Evolutionary conservation across 1,140 invertebrate genomes (phyloP).

Genomic region (Drosophila rufa): DNA sequence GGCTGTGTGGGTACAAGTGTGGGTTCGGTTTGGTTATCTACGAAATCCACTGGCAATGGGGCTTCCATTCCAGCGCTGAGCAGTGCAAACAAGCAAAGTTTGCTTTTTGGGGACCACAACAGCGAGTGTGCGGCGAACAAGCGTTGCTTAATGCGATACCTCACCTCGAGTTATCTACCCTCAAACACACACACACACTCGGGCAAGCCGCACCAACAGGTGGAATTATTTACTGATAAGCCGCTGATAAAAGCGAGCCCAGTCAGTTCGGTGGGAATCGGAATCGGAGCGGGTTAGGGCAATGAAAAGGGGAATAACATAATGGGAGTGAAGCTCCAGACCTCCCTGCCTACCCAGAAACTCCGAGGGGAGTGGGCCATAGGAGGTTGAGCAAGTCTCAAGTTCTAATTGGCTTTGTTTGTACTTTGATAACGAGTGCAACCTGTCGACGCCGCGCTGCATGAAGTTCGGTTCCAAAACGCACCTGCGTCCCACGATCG

Average conservation of each 20-base stretch:
- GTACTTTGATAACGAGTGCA: conserved; percentile 62
- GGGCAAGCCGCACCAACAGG: conserved; percentile 61
- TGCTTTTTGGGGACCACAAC: conserved; percentile 43
- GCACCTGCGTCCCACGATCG: conserved; percentile 37
- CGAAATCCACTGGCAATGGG: conserved; percentile 71
- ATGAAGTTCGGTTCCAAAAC: conserved; percentile 37
- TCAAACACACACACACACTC: conserved; percentile 22
- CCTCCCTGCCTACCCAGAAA: neutral
- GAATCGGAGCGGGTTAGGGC: conserved; percentile 25
- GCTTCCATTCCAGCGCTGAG: conserved; percentile 62
- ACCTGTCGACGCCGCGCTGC: neutral
- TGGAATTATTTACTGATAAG: conserved; percentile 83
- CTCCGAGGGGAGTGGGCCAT: no score
- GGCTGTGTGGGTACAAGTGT: conserved; percentile 31
- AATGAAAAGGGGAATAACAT: conserved; percentile 21
- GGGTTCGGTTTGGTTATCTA: conserved; percentile 61
- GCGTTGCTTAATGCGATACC: conserved; percentile 69
- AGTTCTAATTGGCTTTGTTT: conserved; percentile 71
- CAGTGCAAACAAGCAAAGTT: conserved; percentile 69
- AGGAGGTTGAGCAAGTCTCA: conserved; percentile 59
- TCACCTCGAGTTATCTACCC: conserved; percentile 64
- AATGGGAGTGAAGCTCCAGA: conserved; percentile 33
- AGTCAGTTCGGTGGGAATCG: conserved; percentile 1
- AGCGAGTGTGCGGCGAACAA: conserved; percentile 31
- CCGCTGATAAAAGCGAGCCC: conserved; percentile 73